Percentiles rank a stretch among this genome's conserved stretches.
phyloP scores from a whole-genome alignment of 2,113 vertebrate species.

The Chamaea fasciata region DNA sequence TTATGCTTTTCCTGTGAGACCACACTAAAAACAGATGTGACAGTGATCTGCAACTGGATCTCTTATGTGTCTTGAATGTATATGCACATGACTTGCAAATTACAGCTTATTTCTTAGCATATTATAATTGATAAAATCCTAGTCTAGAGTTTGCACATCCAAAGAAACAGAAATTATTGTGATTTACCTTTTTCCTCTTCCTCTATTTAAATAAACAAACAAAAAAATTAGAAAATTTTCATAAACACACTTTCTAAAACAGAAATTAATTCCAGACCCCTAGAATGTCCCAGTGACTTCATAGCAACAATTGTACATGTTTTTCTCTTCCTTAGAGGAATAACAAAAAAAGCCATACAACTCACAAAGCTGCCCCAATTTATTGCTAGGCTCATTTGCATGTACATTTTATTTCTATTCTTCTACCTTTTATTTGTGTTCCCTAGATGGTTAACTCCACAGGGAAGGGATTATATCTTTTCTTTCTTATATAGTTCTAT shows the following conservation, averaged over 20 bases:
- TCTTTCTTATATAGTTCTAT: not conserved
- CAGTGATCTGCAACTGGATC: not conserved
- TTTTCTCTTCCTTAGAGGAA: not conserved
- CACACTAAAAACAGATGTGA: not conserved
- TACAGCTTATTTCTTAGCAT: not conserved
- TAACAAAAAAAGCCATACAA: not conserved
- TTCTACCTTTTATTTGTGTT: constrained; percentile 6
- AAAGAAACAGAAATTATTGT: not conserved
- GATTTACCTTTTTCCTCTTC: not conserved
- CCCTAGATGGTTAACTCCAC: constrained; percentile 24
- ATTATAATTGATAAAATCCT: not conserved
- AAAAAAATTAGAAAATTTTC: not conserved
- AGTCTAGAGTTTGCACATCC: not conserved
- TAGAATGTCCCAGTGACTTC: not conserved
- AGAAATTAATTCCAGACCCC: not conserved
- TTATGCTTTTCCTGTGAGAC: accelerated
- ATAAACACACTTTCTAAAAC: not conserved
- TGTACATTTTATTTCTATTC: constrained; percentile 14
- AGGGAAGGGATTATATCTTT: constrained; percentile 36
- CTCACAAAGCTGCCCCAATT: not conserved
- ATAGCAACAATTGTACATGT: not conserved
- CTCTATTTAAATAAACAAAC: not conserved
- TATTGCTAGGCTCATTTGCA: not conserved
- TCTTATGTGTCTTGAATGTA: not conserved
- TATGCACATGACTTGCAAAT: not conserved